Percentiles rank a stretch among this genome's conserved stretches.
These are phyloP conservation scores for Acronicta aceris DNA, from an alignment of 2,888 invertebrate species.

Conservation along the genomic window DNA sequence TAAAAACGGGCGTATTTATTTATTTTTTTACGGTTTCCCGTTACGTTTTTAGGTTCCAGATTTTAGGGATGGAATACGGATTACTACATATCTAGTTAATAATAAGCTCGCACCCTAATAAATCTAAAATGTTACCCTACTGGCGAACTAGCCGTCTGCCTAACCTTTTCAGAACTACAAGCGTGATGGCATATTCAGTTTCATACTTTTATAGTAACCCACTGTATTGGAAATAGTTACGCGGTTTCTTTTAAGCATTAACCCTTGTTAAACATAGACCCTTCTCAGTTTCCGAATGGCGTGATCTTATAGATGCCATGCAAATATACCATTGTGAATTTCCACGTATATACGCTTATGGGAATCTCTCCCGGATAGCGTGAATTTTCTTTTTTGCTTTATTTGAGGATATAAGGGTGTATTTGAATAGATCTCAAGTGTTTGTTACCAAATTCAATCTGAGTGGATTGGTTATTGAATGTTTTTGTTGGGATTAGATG, in stretches of 20 bases:
- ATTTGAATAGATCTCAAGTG: constrained; percentile 50
- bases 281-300: constrained; percentile 77
- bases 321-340: constrained; percentile 67
- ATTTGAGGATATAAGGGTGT: constrained; percentile 47
- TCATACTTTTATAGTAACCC: constrained; percentile 66
- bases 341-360: constrained; percentile 39
- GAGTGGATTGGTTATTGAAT: constrained; percentile 20
- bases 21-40: no score
- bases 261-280: constrained; percentile 83
- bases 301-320: constrained; percentile 70
- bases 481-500: constrained; percentile 4
- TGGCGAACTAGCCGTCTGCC: no score
- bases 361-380: constrained; percentile 46
- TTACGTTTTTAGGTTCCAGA: no score
- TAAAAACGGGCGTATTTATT: no score
- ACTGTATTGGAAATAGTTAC: constrained; percentile 70
- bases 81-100: no score
- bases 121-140: no score
- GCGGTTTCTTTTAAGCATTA: constrained; percentile 72
- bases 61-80: no score
- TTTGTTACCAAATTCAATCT: constrained; percentile 32
- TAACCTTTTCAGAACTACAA: background rate
- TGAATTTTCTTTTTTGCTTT: constrained; percentile 42
- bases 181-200: background rate
- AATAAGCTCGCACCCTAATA: no score